phyloP scores from a whole-genome alignment of 2,888 invertebrate species.

The Euclidia mi region DNA sequence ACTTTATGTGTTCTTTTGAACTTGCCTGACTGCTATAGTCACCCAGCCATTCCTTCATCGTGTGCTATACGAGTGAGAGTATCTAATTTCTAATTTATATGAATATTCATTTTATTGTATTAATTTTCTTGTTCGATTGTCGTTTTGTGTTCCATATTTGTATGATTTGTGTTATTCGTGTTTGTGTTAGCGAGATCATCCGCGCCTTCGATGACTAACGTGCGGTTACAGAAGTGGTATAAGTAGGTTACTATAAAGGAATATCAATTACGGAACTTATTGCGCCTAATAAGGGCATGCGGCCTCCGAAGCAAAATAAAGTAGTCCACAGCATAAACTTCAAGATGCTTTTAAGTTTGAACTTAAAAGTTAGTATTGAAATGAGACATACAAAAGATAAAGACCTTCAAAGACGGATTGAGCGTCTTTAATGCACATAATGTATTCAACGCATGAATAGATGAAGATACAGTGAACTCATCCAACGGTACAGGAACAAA shows the following conservation, averaged over 20 bases:
- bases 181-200: constrained; percentile 51
- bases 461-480: constrained; percentile 42
- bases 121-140: constrained; percentile 23
- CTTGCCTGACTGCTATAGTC: constrained; percentile 69
- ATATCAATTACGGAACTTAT: constrained; percentile 52
- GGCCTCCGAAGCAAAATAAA: too few relatives aligned
- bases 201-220: constrained; percentile 50
- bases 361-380: background rate
- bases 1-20: constrained; percentile 80
- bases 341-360: too few relatives aligned
- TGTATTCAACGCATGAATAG: constrained; percentile 43
- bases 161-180: constrained; percentile 43
- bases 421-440: constrained; percentile 32
- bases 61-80: constrained; percentile 33
- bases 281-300: constrained; percentile 6
- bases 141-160: constrained; percentile 27
- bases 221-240: constrained; percentile 58
- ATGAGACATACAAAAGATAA: constrained; percentile 10
- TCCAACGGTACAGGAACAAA: constrained; percentile 56
- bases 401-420: constrained; percentile 9
- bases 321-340: too few relatives aligned
- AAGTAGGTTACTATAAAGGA: constrained; percentile 39
- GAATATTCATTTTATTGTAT: constrained; percentile 35
- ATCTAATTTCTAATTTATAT: constrained; percentile 42
- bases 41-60: constrained; percentile 52